A percentile compares a stretch with the other conserved stretches of the same genome.
These are phyloP conservation scores for Nycticorax nycticorax DNA, from an alignment of 2,113 vertebrate genomes.

Conservation along the genomic window DNA sequence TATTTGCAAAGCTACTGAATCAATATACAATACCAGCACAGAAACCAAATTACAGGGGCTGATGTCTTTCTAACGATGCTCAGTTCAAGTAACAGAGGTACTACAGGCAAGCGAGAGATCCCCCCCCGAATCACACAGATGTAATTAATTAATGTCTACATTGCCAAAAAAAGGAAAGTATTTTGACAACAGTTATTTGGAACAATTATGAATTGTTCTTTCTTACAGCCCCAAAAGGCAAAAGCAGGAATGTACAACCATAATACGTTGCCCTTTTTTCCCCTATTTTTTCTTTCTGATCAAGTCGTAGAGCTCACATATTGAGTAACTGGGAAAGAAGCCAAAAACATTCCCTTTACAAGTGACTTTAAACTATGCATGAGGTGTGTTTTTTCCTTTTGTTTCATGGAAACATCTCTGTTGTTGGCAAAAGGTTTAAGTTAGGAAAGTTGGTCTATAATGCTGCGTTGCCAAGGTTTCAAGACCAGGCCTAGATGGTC, in stretches of 20 bases:
- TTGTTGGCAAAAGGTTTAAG: slow-evolving; percentile 50
- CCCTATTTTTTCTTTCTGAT: slow-evolving; percentile 38
- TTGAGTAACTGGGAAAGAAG: slow-evolving; percentile 58
- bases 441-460: slow-evolving; percentile 60
- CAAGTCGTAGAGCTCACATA: slow-evolving; percentile 49
- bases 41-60: neutral
- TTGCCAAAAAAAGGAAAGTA: slow-evolving; percentile 44
- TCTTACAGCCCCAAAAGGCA: slow-evolving; percentile 31
- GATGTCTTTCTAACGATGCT: neutral
- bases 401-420: slow-evolving; percentile 68
- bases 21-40: neutral
- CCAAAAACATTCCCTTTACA: slow-evolving; percentile 47
- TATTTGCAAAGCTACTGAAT: slow-evolving; percentile 9
- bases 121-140: neutral
- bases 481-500: slow-evolving; percentile 42
- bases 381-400: slow-evolving; percentile 49
- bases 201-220: slow-evolving; percentile 61
- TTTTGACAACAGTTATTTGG: slow-evolving; percentile 59
- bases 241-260: slow-evolving; percentile 37
- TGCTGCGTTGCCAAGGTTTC: slow-evolving; percentile 24
- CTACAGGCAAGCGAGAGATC: neutral
- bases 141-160: slow-evolving; percentile 43
- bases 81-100: neutral
- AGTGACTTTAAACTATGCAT: slow-evolving; percentile 52
- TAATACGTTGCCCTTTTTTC: neutral